Conservation (phyloP, 2,888 invertebrate genomes). For the Rhagonycha lutea region DNA sequence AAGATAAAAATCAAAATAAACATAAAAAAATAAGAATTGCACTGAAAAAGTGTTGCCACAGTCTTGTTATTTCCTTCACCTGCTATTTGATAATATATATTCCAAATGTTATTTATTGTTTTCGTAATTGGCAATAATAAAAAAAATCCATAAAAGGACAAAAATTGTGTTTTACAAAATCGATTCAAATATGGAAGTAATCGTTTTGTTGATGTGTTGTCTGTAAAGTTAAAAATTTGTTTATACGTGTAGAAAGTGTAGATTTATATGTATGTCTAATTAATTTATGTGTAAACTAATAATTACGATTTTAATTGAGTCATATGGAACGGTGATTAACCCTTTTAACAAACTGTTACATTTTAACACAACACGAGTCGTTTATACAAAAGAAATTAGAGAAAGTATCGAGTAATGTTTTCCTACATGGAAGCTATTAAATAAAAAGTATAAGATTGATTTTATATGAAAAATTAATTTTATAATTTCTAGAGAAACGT, state of each 20-base stretch:
- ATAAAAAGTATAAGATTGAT: background rate
- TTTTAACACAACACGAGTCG: background rate
- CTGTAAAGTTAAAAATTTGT: background rate
- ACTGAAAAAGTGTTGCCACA: background rate
- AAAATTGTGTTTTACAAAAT: slow-evolving; percentile 5
- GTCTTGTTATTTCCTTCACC: background rate
- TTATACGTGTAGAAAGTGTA: background rate
- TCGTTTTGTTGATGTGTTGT: background rate
- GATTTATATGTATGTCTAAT: background rate
- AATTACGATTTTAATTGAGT: background rate
- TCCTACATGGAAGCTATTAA: background rate
- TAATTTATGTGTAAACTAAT: background rate
- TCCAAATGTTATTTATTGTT: slow-evolving; percentile 2
- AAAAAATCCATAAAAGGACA: slow-evolving; percentile 13
- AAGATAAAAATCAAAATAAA: slow-evolving; percentile 7
- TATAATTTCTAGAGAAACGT: background rate
- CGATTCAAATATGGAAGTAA: background rate
- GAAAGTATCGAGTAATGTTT: background rate
- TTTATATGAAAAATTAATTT: background rate
- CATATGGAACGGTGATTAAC: background rate
- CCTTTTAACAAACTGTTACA: background rate
- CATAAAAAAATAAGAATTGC: background rate
- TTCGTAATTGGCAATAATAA: slow-evolving; percentile 1
- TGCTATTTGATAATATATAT: background rate
- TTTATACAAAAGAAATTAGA: slow-evolving; percentile 1